Percentiles rank a stretch among this genome's conserved stretches.
Evolutionary conservation across 2,797 vertebrate species (phyloP).

Genomic region (Rallus crepitans): DNA sequence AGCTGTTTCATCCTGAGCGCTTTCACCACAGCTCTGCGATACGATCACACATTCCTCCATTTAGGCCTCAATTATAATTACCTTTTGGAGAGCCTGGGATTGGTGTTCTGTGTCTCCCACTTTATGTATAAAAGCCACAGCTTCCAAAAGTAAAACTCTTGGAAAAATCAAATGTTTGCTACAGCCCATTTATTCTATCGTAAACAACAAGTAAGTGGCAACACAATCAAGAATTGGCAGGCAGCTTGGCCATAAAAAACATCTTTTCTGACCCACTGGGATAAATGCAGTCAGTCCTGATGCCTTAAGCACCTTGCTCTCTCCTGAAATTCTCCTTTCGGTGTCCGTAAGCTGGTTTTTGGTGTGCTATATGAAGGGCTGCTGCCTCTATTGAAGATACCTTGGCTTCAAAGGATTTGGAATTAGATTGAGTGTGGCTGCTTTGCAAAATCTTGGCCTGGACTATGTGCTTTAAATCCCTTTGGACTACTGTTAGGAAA

Average conservation of each 20-base stretch:
- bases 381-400: neutral
- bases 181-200: neutral
- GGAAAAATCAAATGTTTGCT: neutral
- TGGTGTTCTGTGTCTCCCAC: neutral
- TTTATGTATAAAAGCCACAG: neutral
- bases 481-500: neutral
- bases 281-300: neutral
- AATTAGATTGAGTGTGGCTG: neutral
- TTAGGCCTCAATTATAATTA: neutral
- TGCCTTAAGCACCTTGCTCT: neutral
- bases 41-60: neutral
- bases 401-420: neutral
- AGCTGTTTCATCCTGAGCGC: neutral
- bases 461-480: neutral
- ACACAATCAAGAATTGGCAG: neutral
- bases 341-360: neutral
- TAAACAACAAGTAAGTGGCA: neutral
- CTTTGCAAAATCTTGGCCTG: neutral
- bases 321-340: neutral
- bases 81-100: neutral
- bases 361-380: neutral
- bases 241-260: neutral
- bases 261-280: neutral
- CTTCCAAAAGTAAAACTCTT: neutral
- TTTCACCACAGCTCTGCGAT: neutral